phyloP scores from a whole-genome alignment of 2,797 vertebrate genomes.

The Helarctos malayanus region DNA sequence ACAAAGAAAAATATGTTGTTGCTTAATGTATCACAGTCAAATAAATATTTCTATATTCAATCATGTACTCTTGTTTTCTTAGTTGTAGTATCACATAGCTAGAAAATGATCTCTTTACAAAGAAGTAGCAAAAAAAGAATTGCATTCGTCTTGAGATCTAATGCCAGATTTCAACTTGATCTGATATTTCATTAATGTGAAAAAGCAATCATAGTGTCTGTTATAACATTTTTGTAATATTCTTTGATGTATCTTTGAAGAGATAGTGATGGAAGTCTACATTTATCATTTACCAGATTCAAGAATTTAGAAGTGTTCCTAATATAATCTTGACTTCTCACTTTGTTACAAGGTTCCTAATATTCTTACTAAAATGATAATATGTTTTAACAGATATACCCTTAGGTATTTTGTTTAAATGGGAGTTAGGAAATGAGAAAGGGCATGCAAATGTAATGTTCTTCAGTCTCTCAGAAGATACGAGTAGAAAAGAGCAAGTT shows the following conservation, averaged over 20 bases:
- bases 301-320: background rate
- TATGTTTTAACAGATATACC: background rate
- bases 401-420: slow-evolving; percentile 12
- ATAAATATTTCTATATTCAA: background rate
- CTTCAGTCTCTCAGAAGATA: slow-evolving; percentile 26
- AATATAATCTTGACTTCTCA: slow-evolving; percentile 37
- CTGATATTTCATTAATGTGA: background rate
- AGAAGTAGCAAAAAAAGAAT: background rate
- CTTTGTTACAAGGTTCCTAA: slow-evolving; percentile 1
- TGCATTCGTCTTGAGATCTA: background rate
- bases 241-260: background rate
- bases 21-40: background rate
- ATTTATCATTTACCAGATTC: background rate
- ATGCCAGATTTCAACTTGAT: background rate
- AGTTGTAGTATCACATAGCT: background rate
- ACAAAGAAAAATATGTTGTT: background rate
- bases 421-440: background rate
- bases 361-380: background rate
- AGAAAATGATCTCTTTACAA: background rate
- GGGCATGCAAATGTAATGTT: background rate
- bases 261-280: background rate
- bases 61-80: background rate
- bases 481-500: background rate
- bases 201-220: background rate
- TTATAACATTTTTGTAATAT: background rate